Evolutionary conservation across 2,113 vertebrate genomes (phyloP), one percentile per base, ranked within the genome.

Genomic region (Rhynchomys soricoides): DNA sequence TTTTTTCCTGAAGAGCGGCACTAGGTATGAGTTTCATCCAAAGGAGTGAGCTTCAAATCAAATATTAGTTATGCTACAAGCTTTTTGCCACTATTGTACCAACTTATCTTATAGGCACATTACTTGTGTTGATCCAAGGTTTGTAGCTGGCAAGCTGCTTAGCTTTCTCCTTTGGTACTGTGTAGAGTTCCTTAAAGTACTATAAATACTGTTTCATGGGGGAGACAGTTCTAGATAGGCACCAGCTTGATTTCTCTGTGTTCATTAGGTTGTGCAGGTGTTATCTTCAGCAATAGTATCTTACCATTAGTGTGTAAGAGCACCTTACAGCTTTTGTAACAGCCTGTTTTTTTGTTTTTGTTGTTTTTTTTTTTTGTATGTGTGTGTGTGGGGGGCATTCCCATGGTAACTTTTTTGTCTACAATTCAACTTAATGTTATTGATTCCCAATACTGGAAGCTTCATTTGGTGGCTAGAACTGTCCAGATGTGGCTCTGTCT

Each of bases 331-430:
- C 3, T 37, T 59, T 81, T 81, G 31, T 12, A 57, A n/a, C 3
- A 81, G 13, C 13, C 34, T 13, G 3, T 2, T 4, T 22, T n/a
- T 64, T 29, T 22, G 7, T n/a, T n/a, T n/a, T n/a, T n/a, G n/a
- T n/a, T n/a, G n/a, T n/a, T n/a, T n/a, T n/a, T n/a, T n/a, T n/a
- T n/a, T n/a, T n/a, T n/a, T n/a, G n/a, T n/a, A n/a, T n/a, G n/a
- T n/a, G n/a, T n/a, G n/a, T n/a, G n/a, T n/a, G n/a, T 5, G 1
- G 10, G 9, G 45, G 2, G 19, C 12, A 11, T 82, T 59, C 6
- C 5, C 37, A 82, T 7, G 3, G 3, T 40, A 57, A 5, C 21
- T 22, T 40, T 59, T 82, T 24, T 2, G 12, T 12, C 21, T 40
- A 26, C 2, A 19, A 82, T 11, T 82, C 22, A 40, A 40, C 40